A percentile compares a stretch with the other conserved stretches of the same genome.
Evolutionary conservation across 2,888 invertebrate species (phyloP).

Genomic region (Tuta absoluta): DNA sequence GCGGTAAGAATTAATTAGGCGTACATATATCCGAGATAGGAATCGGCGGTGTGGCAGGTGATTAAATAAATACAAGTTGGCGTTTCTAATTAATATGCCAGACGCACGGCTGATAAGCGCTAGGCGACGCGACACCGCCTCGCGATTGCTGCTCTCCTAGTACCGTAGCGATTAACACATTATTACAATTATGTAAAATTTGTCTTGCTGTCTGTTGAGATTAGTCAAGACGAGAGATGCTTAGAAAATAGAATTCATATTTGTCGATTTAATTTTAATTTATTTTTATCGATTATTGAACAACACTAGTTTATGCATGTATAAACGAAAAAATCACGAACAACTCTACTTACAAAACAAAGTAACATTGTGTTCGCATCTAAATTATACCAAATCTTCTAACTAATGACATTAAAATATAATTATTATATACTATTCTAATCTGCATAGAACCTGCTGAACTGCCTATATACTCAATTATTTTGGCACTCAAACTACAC

Average conservation of each 20-base stretch:
- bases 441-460: not conserved
- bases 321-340: too few relatives aligned
- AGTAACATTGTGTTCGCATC: too few relatives aligned
- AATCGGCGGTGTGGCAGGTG: slow-evolving; percentile 72
- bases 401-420: not conserved
- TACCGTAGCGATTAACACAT: slow-evolving; percentile 63
- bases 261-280: not conserved
- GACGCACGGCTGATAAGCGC: slow-evolving; percentile 68
- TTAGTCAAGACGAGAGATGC: not conserved
- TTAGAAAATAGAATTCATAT: slow-evolving; percentile 1
- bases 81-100: slow-evolving; percentile 77
- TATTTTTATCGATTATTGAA: not conserved
- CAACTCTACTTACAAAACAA: too few relatives aligned
- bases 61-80: slow-evolving; percentile 78
- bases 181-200: slow-evolving; percentile 62
- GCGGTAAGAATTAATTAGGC: slow-evolving; percentile 70
- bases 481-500: slow-evolving; percentile 1
- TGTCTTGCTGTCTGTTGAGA: slow-evolving; percentile 48
- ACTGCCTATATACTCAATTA: not conserved
- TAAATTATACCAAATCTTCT: not conserved
- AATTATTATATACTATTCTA: not conserved
- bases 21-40: slow-evolving; percentile 65
- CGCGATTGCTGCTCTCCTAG: slow-evolving; percentile 54
- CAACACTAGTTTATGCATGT: too few relatives aligned
- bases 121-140: slow-evolving; percentile 55